A percentile compares a stretch with the other conserved stretches of the same genome.
phyloP scores from a whole-genome alignment of 2,797 vertebrate genomes.

The Sebastes nivosus region DNA sequence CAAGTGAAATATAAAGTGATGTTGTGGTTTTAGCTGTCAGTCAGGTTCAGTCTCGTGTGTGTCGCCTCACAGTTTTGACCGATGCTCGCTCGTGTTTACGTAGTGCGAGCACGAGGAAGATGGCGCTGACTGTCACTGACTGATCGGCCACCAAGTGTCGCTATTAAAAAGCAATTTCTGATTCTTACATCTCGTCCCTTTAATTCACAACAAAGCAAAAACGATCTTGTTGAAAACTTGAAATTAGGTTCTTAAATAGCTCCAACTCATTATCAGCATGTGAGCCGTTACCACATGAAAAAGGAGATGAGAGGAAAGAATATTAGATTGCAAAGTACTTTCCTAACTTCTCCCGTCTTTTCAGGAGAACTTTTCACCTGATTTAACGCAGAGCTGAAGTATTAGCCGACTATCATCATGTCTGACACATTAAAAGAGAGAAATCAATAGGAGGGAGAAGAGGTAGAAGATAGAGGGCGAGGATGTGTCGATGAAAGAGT shows the following conservation, averaged over 20 bases:
- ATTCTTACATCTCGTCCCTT: no score
- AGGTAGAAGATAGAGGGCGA: background rate
- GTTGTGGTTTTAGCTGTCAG: no score
- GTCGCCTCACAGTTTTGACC: no score
- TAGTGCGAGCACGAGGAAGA: no score
- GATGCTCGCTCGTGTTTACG: no score
- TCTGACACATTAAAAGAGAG: constrained; percentile 9
- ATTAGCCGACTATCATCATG: background rate
- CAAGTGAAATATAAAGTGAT: no score
- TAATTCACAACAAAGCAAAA: background rate
- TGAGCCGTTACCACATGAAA: constrained; percentile 8
- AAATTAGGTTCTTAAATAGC: constrained; percentile 3
- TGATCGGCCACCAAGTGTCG: no score
- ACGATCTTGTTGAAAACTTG: background rate
- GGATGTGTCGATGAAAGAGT: background rate
- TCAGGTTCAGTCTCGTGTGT: no score
- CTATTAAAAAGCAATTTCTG: no score
- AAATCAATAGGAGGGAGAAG: constrained; percentile 11
- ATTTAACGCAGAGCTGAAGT: constrained; percentile 1
- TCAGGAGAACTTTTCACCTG: constrained; percentile 13
- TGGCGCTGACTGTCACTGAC: no score
- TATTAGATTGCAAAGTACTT: background rate
- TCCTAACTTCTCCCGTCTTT: constrained; percentile 2
- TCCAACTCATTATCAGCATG: background rate
- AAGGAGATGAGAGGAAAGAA: constrained; percentile 1